A percentile compares a stretch with the other conserved stretches of the same genome.
Conservation (phyloP, 2,113 vertebrate species). For the Mirza zaza region DNA sequence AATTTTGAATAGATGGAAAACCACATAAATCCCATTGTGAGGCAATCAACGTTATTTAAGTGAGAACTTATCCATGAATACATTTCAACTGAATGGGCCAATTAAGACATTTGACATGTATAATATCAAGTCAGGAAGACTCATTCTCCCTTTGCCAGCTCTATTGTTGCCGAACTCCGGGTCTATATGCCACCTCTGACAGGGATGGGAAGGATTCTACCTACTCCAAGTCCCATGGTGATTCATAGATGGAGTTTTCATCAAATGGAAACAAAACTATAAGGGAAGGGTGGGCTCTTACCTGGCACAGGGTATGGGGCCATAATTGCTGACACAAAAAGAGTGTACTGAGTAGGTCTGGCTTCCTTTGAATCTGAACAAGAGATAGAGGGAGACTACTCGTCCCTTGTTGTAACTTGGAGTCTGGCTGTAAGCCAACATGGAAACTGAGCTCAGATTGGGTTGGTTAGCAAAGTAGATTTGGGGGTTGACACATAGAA, state of each 20-base stretch:
- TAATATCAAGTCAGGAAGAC: background rate
- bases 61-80: background rate
- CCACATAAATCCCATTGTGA: background rate
- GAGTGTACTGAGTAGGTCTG: rapidly evolving
- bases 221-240: background rate
- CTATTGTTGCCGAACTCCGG: background rate
- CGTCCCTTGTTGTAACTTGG: background rate
- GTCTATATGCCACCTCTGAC: background rate
- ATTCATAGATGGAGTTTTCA: background rate
- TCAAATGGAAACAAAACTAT: background rate
- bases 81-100: background rate
- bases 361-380: background rate
- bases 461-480: background rate
- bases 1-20: background rate
- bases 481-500: background rate
- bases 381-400: background rate
- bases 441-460: background rate
- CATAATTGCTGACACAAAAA: background rate
- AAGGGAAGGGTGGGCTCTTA: background rate
- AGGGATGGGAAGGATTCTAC: background rate
- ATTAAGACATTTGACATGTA: background rate
- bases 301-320: background rate
- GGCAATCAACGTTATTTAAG: background rate
- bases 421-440: background rate
- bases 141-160: background rate